Evolutionary conservation across 2,888 invertebrate species (phyloP).

Genomic region (Carabus problematicus): DNA sequence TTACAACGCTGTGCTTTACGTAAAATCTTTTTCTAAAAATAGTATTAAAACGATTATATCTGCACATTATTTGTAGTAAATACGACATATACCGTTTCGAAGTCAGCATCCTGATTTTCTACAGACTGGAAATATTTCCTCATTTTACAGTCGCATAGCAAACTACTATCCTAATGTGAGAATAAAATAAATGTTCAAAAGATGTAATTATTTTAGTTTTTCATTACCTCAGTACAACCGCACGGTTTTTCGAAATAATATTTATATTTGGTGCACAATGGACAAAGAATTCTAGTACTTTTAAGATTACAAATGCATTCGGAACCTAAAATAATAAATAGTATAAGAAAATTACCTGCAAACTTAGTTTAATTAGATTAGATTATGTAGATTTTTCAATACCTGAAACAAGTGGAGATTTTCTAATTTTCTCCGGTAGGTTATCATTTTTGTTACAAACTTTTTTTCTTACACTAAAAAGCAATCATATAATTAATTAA

Average conservation of each 20-base stretch:
- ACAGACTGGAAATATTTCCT: background rate
- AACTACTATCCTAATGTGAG: background rate
- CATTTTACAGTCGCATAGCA: background rate
- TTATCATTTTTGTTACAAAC: no score
- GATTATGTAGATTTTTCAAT: no score
- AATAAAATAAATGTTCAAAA: background rate
- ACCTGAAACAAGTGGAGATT: no score
- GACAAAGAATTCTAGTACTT: conserved; percentile 46
- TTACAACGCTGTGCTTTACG: background rate
- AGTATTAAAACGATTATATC: no score
- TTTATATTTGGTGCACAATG: conserved; percentile 49
- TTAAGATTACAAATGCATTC: conserved; percentile 40
- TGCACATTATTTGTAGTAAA: no score
- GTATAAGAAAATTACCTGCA: no score
- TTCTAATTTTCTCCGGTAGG: no score
- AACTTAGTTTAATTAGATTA: no score
- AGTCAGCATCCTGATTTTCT: background rate
- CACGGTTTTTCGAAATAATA: conserved; percentile 47
- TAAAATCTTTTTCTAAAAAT: background rate
- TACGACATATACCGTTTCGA: no score
- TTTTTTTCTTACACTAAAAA: no score
- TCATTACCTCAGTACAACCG: conserved; percentile 3
- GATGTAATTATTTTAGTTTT: background rate
- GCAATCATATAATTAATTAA: no score
- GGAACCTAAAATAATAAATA: conserved; percentile 10